phyloP scores from a whole-genome alignment of 2,797 vertebrate genomes.

The Balearica regulorum region DNA sequence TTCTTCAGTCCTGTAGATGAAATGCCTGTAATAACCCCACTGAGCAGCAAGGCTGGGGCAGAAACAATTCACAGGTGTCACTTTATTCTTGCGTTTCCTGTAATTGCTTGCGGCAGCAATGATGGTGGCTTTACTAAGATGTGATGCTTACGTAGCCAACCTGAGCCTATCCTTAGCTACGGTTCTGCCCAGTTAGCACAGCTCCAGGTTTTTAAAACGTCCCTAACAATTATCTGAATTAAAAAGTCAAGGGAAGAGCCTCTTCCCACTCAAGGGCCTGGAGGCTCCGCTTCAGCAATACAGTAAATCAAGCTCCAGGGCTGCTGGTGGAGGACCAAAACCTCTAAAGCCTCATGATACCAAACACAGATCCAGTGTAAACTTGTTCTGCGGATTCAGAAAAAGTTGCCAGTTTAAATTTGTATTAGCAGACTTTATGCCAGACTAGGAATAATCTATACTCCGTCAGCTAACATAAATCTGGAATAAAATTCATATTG shows the following conservation, averaged over 20 bases:
- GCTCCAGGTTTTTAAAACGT: neutral
- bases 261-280: neutral
- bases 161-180: neutral
- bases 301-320: neutral
- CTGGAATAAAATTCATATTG: neutral
- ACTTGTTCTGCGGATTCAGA: neutral
- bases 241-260: neutral
- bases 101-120: neutral
- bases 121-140: neutral
- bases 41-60: neutral
- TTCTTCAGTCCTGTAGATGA: neutral
- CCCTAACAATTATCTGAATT: neutral
- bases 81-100: neutral
- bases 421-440: neutral
- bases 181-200: neutral
- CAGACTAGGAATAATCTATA: neutral
- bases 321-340: neutral
- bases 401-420: neutral
- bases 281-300: neutral
- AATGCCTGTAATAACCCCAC: neutral
- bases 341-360: neutral
- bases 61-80: neutral
- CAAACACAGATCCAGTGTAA: neutral
- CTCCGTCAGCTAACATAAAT: neutral
- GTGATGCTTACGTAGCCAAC: neutral